Percentiles rank a stretch among this genome's conserved stretches.
Evolutionary conservation across 2,888 invertebrate genomes (phyloP).

Genomic region (Carterocephalus palaemon): DNA sequence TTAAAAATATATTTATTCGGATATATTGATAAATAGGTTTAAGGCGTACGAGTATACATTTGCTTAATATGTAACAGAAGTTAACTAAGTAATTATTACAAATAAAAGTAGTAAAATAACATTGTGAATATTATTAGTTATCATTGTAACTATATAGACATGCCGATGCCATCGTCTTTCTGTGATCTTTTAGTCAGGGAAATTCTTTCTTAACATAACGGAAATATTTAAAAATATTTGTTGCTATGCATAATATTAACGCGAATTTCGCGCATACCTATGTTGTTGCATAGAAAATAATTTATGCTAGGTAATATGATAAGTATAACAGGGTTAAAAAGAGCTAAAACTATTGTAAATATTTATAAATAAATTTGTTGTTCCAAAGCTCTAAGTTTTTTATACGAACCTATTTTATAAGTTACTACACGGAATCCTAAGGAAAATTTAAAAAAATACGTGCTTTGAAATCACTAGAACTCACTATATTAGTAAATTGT

Average conservation of each 20-base stretch:
- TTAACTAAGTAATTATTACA: neutral
- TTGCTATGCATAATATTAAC: neutral
- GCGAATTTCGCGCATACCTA: neutral
- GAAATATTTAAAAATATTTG: too few relatives aligned
- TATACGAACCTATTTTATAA: too few relatives aligned
- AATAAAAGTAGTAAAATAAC: neutral
- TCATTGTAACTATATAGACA: slow-evolving; percentile 6
- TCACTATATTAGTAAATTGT: too few relatives aligned
- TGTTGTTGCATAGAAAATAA: slow-evolving; percentile 5
- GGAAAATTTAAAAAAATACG: too few relatives aligned
- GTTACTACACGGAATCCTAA: too few relatives aligned
- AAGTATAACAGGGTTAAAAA: slow-evolving; percentile 61
- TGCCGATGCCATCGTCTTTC: slow-evolving; percentile 22
- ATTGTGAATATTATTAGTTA: neutral
- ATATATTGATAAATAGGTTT: too few relatives aligned
- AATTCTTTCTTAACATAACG: too few relatives aligned
- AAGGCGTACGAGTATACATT: too few relatives aligned
- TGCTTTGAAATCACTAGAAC: too few relatives aligned
- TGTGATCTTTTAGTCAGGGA: slow-evolving; percentile 32
- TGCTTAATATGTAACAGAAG: neutral
- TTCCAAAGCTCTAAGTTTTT: slow-evolving; percentile 24
- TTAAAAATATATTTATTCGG: too few relatives aligned
- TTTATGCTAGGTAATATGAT: slow-evolving; percentile 12
- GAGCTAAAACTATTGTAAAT: slow-evolving; percentile 47
- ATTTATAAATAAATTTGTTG: slow-evolving; percentile 59